Conservation (phyloP, 2,113 vertebrate species). For the Nanorana parkeri region DNA sequence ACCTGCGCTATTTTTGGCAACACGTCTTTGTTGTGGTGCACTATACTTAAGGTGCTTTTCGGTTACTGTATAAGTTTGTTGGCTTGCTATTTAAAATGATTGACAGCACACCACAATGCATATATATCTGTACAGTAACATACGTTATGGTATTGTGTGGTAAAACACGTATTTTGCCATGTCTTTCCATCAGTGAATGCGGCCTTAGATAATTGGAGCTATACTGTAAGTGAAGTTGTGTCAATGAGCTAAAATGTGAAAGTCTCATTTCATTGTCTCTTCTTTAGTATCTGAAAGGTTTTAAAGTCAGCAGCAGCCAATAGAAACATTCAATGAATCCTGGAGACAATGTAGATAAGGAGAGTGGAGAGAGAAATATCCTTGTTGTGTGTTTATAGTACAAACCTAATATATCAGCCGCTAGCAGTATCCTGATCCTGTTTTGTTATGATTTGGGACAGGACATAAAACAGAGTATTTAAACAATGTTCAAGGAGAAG, state of each 20-base stretch:
- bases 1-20: too few relatives aligned
- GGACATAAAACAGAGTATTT: slow-evolving; percentile 36
- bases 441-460: slow-evolving; percentile 38
- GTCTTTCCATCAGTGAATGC: too few relatives aligned
- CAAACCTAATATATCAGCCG: slow-evolving; percentile 7
- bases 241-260: neutral
- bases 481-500: slow-evolving; percentile 23
- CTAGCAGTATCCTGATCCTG: slow-evolving; percentile 26
- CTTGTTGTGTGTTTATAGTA: slow-evolving; percentile 33
- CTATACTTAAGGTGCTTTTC: too few relatives aligned
- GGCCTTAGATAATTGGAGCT: too few relatives aligned
- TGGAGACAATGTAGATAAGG: slow-evolving; percentile 37
- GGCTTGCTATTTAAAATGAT: too few relatives aligned
- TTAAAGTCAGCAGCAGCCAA: slow-evolving; percentile 20
- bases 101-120: too few relatives aligned
- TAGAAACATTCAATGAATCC: slow-evolving; percentile 11
- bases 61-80: too few relatives aligned
- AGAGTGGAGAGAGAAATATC: slow-evolving; percentile 33
- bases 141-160: too few relatives aligned
- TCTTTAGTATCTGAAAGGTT: slow-evolving; percentile 1
- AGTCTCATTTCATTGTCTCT: neutral
- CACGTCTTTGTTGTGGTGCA: too few relatives aligned
- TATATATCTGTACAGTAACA: too few relatives aligned
- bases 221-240: too few relatives aligned
- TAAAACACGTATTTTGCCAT: too few relatives aligned